phyloP scores from a whole-genome alignment of 92 coral and sea anemone species.

The Epizoanthus stellaris region DNA sequence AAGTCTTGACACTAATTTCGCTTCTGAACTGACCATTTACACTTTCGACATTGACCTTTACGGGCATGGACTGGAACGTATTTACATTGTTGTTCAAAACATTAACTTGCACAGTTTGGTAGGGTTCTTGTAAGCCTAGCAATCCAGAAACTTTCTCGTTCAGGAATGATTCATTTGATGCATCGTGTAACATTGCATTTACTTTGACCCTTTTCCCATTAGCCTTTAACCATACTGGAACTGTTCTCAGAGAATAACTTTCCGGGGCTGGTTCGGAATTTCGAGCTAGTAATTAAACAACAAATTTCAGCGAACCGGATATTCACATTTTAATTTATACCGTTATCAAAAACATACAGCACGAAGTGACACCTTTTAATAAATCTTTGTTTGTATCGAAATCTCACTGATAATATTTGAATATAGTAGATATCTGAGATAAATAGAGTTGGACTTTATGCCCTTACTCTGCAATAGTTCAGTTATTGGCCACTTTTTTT shows the following conservation, averaged over 20 bases:
- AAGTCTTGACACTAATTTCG: conserved; percentile 59
- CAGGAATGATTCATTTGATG: conserved; percentile 65
- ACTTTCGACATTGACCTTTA: conserved; percentile 60
- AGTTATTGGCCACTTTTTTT: too few relatives aligned
- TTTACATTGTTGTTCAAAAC: conserved; percentile 64
- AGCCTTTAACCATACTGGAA: too few relatives aligned
- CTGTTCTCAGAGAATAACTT: too few relatives aligned
- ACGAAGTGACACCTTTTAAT: too few relatives aligned
- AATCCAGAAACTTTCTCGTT: conserved; percentile 62
- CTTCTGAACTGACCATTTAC: conserved; percentile 58
- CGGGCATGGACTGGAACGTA: conserved; percentile 68
- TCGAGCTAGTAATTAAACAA: conserved; percentile 21
- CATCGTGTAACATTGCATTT: conserved; percentile 64
- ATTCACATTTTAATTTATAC: too few relatives aligned
- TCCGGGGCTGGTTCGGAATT: not conserved
- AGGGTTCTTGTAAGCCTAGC: conserved; percentile 54
- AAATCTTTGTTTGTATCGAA: too few relatives aligned
- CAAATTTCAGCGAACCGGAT: too few relatives aligned
- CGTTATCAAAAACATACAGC: too few relatives aligned
- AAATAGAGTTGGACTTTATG: too few relatives aligned
- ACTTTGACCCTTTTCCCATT: conserved; percentile 45
- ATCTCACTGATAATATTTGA: too few relatives aligned
- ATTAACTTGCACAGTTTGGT: conserved; percentile 63
- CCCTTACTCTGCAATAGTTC: too few relatives aligned
- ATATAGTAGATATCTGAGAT: too few relatives aligned